These are phyloP conservation scores for Pleuronectes platessa DNA, from an alignment of 2,113 vertebrate species.

Conservation along the genomic window DNA sequence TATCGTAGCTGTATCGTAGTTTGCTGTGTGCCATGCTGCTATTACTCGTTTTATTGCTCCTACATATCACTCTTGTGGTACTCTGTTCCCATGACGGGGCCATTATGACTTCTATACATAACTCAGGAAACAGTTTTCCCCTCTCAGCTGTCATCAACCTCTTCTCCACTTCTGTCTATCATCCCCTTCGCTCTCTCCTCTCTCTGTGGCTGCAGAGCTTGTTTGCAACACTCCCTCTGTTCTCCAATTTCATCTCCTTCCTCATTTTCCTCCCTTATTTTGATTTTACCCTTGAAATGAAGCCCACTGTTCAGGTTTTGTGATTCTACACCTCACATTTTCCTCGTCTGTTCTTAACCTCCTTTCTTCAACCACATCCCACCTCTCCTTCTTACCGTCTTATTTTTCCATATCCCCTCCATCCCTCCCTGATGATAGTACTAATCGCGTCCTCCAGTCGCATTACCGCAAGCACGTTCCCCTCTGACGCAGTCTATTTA, in stretches of 20 bases:
- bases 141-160: not conserved
- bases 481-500: slow-evolving; percentile 78
- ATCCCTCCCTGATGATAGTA: slow-evolving; percentile 54
- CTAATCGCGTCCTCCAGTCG: slow-evolving; percentile 64
- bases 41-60: slow-evolving; percentile 19
- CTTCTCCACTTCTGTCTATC: slow-evolving; percentile 23
- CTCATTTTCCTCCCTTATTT: slow-evolving; percentile 18
- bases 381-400: slow-evolving; percentile 35
- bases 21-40: not conserved
- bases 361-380: slow-evolving; percentile 24
- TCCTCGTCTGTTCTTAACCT: slow-evolving; percentile 15
- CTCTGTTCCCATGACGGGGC: slow-evolving; percentile 9
- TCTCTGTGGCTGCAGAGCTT: slow-evolving; percentile 17
- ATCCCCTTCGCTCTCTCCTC: not conserved
- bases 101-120: slow-evolving; percentile 33
- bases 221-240: slow-evolving; percentile 22
- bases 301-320: slow-evolving; percentile 31
- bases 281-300: slow-evolving; percentile 22
- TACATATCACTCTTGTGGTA: slow-evolving; percentile 9
- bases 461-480: slow-evolving; percentile 59
- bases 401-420: slow-evolving; percentile 32
- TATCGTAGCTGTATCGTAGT: not conserved
- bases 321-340: slow-evolving; percentile 6
- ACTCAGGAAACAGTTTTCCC: slow-evolving; percentile 19
- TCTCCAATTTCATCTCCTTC: not conserved